These are phyloP conservation scores for rabbit (Oryctolagus cuniculus) DNA, from an alignment of 2,113 vertebrate genomes.

Conservation along the genomic window mOryCun1.1 NC_091442.1:120854501-120855000, in stretches of 20 bases:
- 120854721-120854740: slow-evolving; percentile 81
- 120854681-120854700: slow-evolving; percentile 77
- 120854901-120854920: slow-evolving; percentile 84
- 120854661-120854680: slow-evolving; percentile 86
- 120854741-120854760: slow-evolving; percentile 57
- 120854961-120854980: slow-evolving; percentile 80
- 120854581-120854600: slow-evolving; percentile 88
- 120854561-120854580: slow-evolving; percentile 84
- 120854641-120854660: slow-evolving; percentile 84
- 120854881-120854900: slow-evolving; percentile 81
- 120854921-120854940: slow-evolving; percentile 39
- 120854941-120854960: slow-evolving; percentile 81
- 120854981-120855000: slow-evolving; percentile 22
- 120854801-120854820: slow-evolving; percentile 88
- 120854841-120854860: slow-evolving; percentile 86
- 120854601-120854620: slow-evolving; percentile 75
- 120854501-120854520: slow-evolving; percentile 63
- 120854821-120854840: slow-evolving; percentile 84
- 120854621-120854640: slow-evolving; percentile 83
- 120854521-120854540: slow-evolving; percentile 89
- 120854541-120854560: slow-evolving; percentile 81
- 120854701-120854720: slow-evolving; percentile 69
- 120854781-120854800: slow-evolving; percentile 83
- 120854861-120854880: slow-evolving; percentile 67
- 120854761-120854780: slow-evolving; percentile 84